phyloP scores from a whole-genome alignment of 2,888 invertebrate species.

The Cosmia trapezina region DNA sequence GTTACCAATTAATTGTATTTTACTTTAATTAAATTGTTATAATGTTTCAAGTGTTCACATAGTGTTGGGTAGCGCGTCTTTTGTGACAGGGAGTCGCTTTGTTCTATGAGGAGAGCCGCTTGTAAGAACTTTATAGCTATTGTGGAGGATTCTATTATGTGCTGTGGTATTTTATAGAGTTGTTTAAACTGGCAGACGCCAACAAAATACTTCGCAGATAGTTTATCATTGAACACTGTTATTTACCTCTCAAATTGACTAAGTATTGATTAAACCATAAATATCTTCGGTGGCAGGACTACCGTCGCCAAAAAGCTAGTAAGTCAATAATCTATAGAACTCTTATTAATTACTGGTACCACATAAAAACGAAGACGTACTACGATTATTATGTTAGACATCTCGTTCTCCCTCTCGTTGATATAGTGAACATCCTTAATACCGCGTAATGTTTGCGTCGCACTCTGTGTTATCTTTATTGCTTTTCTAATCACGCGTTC shows the following conservation, averaged over 20 bases:
- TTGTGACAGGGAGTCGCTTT: too few species aligned
- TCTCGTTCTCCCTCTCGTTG: slow-evolving; percentile 51
- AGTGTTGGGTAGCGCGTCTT: too few species aligned
- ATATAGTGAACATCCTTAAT: slow-evolving; percentile 62
- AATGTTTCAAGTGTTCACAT: too few species aligned
- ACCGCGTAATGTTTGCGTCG: slow-evolving; percentile 70
- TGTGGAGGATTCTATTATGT: too few species aligned
- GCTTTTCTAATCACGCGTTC: slow-evolving; percentile 66
- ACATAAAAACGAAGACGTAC: background rate
- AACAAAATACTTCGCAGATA: too few species aligned
- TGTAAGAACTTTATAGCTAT: too few species aligned
- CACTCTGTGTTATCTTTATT: slow-evolving; percentile 73
- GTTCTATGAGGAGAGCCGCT: too few species aligned
- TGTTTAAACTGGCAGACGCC: too few species aligned
- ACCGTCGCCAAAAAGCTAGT: background rate
- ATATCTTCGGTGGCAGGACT: background rate
- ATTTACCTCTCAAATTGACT: too few species aligned
- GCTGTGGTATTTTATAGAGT: too few species aligned
- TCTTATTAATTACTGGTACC: background rate
- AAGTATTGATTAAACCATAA: too few species aligned
- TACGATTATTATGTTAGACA: slow-evolving; percentile 17
- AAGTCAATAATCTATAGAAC: background rate
- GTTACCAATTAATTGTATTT: background rate
- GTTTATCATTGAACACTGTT: too few species aligned
- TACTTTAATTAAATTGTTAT: slow-evolving; percentile 14